A percentile compares a stretch with the other conserved stretches of the same genome.
Evolutionary conservation across 2,888 invertebrate genomes (phyloP).

Genomic region (Archaeoteleia sp.): DNA sequence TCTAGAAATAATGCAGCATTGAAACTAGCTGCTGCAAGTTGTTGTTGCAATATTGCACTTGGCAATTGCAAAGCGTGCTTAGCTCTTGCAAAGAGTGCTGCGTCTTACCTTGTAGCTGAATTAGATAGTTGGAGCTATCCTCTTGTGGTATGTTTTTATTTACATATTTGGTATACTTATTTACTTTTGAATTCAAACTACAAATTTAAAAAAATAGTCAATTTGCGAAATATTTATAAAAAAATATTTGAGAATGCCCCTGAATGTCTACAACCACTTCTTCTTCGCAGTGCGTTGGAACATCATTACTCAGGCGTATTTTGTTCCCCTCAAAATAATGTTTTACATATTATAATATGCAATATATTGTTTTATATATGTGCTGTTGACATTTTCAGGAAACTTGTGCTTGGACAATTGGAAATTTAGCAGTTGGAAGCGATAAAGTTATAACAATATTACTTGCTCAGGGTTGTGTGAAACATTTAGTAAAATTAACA

Average conservation of each 20-base stretch:
- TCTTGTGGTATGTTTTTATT: conserved; percentile 58
- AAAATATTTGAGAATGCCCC: not conserved
- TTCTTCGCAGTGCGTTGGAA: too few relatives aligned
- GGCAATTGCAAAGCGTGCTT: conserved; percentile 75
- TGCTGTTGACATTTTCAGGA: conserved; percentile 62
- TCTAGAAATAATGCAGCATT: conserved; percentile 75
- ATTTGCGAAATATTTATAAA: conserved; percentile 1
- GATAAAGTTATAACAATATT: conserved; percentile 64
- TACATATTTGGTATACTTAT: conserved; percentile 3
- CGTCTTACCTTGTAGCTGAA: conserved; percentile 76
- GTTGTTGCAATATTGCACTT: conserved; percentile 78
- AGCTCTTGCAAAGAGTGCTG: conserved; percentile 75
- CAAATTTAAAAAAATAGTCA: conserved; percentile 2
- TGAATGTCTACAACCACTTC: not conserved
- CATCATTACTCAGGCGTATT: too few relatives aligned
- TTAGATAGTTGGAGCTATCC: conserved; percentile 69
- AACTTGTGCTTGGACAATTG: conserved; percentile 70
- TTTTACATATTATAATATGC: too few relatives aligned
- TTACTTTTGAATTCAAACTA: conserved; percentile 3
- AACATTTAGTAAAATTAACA: conserved; percentile 60
- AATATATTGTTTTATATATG: too few relatives aligned
- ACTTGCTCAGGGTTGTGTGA: conserved; percentile 67
- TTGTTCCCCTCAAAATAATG: too few relatives aligned
- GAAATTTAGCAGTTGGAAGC: conserved; percentile 68
- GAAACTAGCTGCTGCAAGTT: conserved; percentile 77